phyloP scores from a whole-genome alignment of 1,140 invertebrate species.

The Dolichoris vasculosae region DNA sequence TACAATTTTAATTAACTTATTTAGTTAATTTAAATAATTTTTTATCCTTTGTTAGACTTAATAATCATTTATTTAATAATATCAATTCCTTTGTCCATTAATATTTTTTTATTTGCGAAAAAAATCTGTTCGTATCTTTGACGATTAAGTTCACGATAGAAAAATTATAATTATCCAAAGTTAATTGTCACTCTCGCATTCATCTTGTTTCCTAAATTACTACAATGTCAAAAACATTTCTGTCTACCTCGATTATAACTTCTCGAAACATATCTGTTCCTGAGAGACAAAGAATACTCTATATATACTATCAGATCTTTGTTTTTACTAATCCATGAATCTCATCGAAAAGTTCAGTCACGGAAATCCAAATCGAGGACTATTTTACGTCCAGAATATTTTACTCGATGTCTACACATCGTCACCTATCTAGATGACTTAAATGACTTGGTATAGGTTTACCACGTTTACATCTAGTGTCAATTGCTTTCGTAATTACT shows the following conservation, averaged over 20 bases:
- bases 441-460: not conserved
- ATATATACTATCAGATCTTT: not conserved
- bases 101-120: no score
- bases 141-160: not conserved
- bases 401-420: not conserved
- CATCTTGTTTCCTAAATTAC: not conserved
- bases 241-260: slow-evolving; percentile 2
- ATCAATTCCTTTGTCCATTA: no score
- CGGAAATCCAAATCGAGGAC: not conserved
- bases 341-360: not conserved
- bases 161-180: not conserved
- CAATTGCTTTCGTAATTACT: not conserved
- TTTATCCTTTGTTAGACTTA: no score
- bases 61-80: no score
- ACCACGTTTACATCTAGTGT: not conserved
- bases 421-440: not conserved
- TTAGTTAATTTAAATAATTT: no score
- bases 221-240: not conserved
- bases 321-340: not conserved
- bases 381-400: not conserved
- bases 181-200: not conserved
- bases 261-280: not conserved
- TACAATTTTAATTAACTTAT: no score
- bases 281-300: not conserved
- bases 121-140: not conserved